Base-by-base conservation (phyloP, 1,140 invertebrate genomes). In the Kradibia gibbosae region DNA sequence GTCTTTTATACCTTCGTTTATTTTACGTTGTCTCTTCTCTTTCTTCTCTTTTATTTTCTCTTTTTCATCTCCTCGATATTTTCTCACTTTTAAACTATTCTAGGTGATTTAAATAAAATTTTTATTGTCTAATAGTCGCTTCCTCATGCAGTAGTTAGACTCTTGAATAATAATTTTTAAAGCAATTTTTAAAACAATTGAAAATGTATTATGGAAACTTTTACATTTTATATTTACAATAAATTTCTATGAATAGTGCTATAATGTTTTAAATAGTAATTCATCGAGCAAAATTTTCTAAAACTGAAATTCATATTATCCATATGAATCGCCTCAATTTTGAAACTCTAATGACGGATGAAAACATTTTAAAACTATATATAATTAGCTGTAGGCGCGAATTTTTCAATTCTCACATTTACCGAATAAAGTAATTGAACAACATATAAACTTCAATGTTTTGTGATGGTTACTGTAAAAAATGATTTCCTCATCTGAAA, bases 11-110 rank as follows among this genome's bases (percentile, higher is more conserved):
- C 45, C 78, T 71, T 28, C 34, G 48, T 62, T 82, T 62, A 42
- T 81, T 78, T 76, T n/a, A 71, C 57, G 48, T 67, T 25, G 34
- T 34, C 20, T 48, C 76, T 72, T 39, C 78, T 83, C 50, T 74
- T 60, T 45, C 79, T 75, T 25, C 70, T 45, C 79, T 75, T 25
- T 55, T 31, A 28, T 2, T 48, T 62, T 53, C 22, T 39, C 81
- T 15, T 42, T 55, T n/a, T 28, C 57, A 25, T 28, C 36, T 17
- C 78, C 42, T 73, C 50, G 53, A 42, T 71, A 79, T 79, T 62
- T 53, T 71, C 48, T 34, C 28, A 11, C 42, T 34, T 53, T 73
- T 15, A 36, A 7, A 31, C 45, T 22, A 31, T 73, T 73, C n/a
- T 25, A 73, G 34, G 53, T 73, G 31, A 25, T 39, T 67, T 67